These are phyloP conservation scores for Limnephilus marmoratus DNA, from an alignment of 2,888 invertebrate species.

Conservation along the genomic window DNA sequence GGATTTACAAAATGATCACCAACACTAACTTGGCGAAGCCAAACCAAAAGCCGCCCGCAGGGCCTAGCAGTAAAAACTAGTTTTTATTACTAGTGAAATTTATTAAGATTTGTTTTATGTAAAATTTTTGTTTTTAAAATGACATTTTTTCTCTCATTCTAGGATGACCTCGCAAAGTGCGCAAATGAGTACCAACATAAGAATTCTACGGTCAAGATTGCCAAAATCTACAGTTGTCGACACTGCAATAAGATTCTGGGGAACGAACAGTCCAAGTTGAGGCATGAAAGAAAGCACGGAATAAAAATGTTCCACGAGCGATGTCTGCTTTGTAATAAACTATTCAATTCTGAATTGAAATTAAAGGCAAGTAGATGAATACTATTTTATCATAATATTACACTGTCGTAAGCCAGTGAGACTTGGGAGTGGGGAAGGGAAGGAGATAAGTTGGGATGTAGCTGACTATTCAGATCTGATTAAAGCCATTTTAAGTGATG, in stretches of 20 bases:
- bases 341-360: slow-evolving; percentile 3
- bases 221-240: neutral
- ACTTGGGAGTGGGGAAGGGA: no score
- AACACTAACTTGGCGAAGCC: no score
- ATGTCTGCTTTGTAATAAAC: slow-evolving; percentile 31
- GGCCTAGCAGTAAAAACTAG: no score
- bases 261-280: neutral
- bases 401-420: no score
- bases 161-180: slow-evolving; percentile 1
- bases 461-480: no score
- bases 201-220: neutral
- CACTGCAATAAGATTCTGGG: neutral
- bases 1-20: no score
- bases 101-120: no score
- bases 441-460: no score
- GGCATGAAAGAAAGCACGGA: slow-evolving; percentile 12
- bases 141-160: neutral
- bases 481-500: no score
- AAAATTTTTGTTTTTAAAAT: no score
- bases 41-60: no score
- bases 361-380: neutral
- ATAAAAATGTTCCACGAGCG: neutral
- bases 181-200: neutral
- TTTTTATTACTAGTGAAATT: no score
- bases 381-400: neutral